Base-by-base conservation (phyloP, 2,888 invertebrate genomes). In the Deilephila porcellus region DNA sequence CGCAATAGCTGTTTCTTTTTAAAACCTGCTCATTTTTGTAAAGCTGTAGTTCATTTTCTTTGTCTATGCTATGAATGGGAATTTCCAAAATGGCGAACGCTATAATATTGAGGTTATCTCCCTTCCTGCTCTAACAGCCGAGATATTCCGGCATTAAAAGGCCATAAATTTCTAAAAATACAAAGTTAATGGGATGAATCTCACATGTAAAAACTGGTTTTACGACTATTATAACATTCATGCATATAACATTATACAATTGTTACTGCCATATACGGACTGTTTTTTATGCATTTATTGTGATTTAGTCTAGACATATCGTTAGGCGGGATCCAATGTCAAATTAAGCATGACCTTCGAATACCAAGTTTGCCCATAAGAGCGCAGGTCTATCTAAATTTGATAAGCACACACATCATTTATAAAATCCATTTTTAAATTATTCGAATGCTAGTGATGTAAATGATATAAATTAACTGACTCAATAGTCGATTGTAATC, bases 261-360 rank as follows among this genome's bases (percentile, higher is more conserved):
- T 20, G 67, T 45, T 52, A 52, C 67, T 25, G 29, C 67, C 37
- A 52, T 67, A 67, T 52, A 67, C 17, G 67, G 52, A 45, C 52
- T 67, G 67, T 67, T 67, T 67, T 67, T 67, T 67, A 67, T 25
- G 52, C 67, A 67, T 67, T 67, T 67, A 67, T 67, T 67, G 67
- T 67, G 67, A 67, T 67, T 67, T 67, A 67, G 67, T 67, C 67
- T 67, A 67, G 67, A 67, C 67, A 25, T 52, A 20, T 67, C 67
- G 67, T 67, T 67, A 67, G 67, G 67, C 67, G 52, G 67, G 25
- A 52, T 52, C 45, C 45, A 14, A 6, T 52, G 52, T 52, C 67
- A 52, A 67, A 25, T 67, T 52, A 67, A 67, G 67, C 11, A 67
- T 67, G 67, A 67, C 67, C 67, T 67, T 14, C 67, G 52, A 25